Evolutionary conservation across 2,888 invertebrate genomes (phyloP), one percentile per base, ranked within the genome.

Genomic region (Prosopocoilus inquinatus): DNA sequence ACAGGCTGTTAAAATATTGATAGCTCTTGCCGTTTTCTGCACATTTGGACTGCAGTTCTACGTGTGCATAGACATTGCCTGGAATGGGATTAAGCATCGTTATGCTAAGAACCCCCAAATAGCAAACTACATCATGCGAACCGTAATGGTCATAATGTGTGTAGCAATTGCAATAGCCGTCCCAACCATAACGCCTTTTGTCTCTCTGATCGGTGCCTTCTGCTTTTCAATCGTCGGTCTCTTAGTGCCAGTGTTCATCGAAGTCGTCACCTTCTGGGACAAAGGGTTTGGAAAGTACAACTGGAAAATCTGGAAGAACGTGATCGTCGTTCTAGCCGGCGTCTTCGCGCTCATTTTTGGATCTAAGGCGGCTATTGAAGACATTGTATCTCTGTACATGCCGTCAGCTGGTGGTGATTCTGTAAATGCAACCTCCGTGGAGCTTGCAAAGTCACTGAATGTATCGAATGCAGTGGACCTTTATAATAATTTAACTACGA

Each of bases 21-120:
- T 97, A 70, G 91, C 88, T 2, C 73, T 94, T 44, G 94, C 96
- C 7, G 94, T 99, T 1, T 95, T 91, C 78, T 90, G 95, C 76
- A 94, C 96, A 0, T 98, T 96, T 74, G 95, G 94, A 4, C 85
- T 99, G 11, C 97, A 98, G 79, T 96, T 97, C 79, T 98, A 91
- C 79, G 97, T 99, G 11, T 96, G 96, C 74, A 82, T 96, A 53
- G 92, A 93, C 70, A 94, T 98, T 64, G 88, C 88, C 60, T 96
- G 95, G 94, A 90, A 89, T 67, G 81, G 82, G 49, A 80, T 96
- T 49, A 89, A 92, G 71, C 86, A 90, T 0, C 83, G 81, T 62
- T 72, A 64, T 64, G 52, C 61, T 2, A 87, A 87, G 69, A 83
- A 84, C 46, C 86, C 87, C 5, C 75, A 81, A 13, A 69, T 89